Conservation (phyloP, 2,888 invertebrate species). For the Caenorhabditis zanzibari region DNA sequence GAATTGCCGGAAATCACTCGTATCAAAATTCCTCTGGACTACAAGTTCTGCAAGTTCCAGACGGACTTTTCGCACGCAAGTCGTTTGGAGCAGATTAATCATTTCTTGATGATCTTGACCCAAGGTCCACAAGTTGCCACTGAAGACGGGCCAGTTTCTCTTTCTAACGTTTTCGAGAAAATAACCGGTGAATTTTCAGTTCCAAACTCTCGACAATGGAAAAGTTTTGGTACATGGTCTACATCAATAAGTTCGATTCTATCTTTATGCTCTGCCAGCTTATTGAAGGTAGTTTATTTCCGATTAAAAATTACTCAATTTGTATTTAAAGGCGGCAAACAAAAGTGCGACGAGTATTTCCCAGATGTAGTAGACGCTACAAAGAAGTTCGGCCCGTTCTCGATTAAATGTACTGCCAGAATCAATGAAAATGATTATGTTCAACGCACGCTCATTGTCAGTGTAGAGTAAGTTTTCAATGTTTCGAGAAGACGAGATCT, state of each 20-base stretch:
- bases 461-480: background rate
- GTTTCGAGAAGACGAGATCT: too few species aligned
- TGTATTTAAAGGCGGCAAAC: background rate
- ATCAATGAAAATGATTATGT: background rate
- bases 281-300: background rate
- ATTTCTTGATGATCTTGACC: background rate
- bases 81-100: background rate
- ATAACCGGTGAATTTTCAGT: background rate
- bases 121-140: background rate
- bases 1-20: background rate
- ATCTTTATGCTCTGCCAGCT: slow-evolving; percentile 5
- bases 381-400: background rate
- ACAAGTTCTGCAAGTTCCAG: background rate
- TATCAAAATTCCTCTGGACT: background rate
- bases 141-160: background rate
- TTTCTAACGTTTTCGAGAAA: background rate
- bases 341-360: background rate
- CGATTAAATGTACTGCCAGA: background rate
- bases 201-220: background rate
- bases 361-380: background rate
- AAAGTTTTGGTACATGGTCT: slow-evolving; percentile 8
- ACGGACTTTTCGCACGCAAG: background rate
- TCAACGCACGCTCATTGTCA: background rate
- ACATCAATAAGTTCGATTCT: background rate
- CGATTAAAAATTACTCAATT: background rate